phyloP scores from a whole-genome alignment of 2,888 invertebrate genomes.

The Sepiola atlantica region DNA sequence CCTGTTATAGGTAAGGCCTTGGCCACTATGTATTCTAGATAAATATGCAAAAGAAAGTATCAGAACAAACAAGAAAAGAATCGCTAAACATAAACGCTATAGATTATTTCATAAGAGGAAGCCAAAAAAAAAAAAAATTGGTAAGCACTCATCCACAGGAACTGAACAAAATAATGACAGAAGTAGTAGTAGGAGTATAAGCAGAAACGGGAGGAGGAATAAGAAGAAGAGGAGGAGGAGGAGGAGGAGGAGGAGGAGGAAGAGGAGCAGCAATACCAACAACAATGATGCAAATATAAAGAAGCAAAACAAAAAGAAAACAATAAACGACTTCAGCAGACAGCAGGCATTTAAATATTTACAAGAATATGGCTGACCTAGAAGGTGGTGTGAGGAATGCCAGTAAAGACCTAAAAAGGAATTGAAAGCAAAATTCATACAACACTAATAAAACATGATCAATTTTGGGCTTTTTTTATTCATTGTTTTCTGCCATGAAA shows the following conservation, averaged over 20 bases:
- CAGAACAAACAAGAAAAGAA: neutral
- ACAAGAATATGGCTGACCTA: slow-evolving; percentile 46
- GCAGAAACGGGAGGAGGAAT: too few relatives aligned
- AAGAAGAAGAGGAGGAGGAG: too few relatives aligned
- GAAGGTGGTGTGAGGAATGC: slow-evolving; percentile 47
- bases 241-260: too few relatives aligned
- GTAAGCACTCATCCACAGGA: neutral
- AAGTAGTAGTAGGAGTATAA: neutral
- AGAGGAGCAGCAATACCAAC: neutral
- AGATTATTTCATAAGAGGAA: neutral
- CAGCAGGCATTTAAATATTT: slow-evolving; percentile 35
- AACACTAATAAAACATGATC: slow-evolving; percentile 20
- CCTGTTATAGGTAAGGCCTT: too few relatives aligned
- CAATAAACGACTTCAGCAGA: neutral
- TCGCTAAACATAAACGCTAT: neutral
- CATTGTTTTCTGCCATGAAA: neutral
- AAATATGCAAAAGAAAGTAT: neutral
- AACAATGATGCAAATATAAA: slow-evolving; percentile 35
- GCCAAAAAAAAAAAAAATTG: slow-evolving; percentile 16
- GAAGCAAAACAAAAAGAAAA: slow-evolving; percentile 3
- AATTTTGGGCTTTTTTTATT: neutral
- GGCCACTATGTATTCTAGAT: neutral
- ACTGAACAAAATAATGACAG: neutral
- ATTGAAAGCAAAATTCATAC: slow-evolving; percentile 41
- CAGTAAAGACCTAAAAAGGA: slow-evolving; percentile 46